These are phyloP conservation scores for Trachythela sp. DNA, from an alignment of 64 coral and sea anemone species.

Conservation along the genomic window DNA sequence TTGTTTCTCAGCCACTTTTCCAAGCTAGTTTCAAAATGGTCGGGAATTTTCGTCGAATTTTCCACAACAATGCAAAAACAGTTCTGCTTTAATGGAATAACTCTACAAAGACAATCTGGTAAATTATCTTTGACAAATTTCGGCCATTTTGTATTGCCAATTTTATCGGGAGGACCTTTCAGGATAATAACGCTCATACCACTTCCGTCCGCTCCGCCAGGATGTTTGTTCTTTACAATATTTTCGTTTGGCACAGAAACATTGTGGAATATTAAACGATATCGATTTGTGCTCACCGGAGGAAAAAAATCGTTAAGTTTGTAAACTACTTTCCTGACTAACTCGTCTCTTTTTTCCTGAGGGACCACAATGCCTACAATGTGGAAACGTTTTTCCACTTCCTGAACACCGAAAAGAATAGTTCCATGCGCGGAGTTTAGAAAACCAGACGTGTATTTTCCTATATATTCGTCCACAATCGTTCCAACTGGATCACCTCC, in stretches of 20 bases:
- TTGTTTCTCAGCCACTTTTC: conserved; percentile 23
- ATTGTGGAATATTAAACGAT: conserved; percentile 46
- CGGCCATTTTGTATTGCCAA: neutral
- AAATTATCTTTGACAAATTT: neutral
- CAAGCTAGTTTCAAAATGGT: conserved; percentile 34
- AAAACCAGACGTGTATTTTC: conserved; percentile 60
- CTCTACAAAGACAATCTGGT: neutral
- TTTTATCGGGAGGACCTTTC: neutral
- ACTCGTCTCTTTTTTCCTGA: conserved; percentile 1
- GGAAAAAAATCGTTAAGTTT: conserved; percentile 55
- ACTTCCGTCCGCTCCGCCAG: conserved; percentile 23
- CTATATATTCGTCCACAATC: conserved; percentile 47
- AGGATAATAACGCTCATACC: neutral
- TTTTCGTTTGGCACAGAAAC: conserved; percentile 27
- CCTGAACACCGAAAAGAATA: conserved; percentile 57
- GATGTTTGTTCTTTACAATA: neutral
- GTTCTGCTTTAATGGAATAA: neutral
- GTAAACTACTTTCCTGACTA: conserved; percentile 12
- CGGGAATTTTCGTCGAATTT: neutral
- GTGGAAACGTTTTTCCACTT: conserved; percentile 37
- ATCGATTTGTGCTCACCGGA: conserved; percentile 40
- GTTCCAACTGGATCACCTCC: conserved; percentile 36
- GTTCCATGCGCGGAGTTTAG: conserved; percentile 45
- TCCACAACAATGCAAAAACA: neutral
- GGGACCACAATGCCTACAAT: conserved; percentile 52